Base-by-base conservation (phyloP, 2,888 invertebrate genomes). In the Tiphia femorata region DNA sequence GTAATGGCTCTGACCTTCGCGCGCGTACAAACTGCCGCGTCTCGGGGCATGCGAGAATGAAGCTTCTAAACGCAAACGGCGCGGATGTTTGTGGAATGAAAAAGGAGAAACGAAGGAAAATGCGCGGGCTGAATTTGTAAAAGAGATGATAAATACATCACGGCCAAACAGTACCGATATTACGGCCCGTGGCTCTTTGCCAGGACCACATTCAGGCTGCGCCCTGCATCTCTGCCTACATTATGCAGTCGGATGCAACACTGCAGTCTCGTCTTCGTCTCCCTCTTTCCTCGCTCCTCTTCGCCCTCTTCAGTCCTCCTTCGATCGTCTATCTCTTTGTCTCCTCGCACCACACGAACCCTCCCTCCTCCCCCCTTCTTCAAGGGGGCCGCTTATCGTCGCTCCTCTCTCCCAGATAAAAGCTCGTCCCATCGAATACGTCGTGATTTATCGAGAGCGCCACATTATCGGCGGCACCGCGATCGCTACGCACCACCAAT, bases 151-250 rank as follows among this genome's bases (percentile, higher is more conserved):
- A 67, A 67, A 72, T 73, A 61, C 42, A 74, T 67, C 67, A 62
- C 53, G 47, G 44, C 49, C 58, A 59, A 60, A 62, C 46, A 42
- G 53, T 60, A 57, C 64, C 67, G 70, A 72, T 62, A 76, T 67
- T 66, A 56, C 51, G 37, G 53, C 38, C n/a, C 43, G 47, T 75
- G 75, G 76, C 73, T 41, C 48, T 58, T 67, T 69, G 75, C 76
- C 74, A 73, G 52, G 52, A 42, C 62, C 49, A 27, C 16, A 47
- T 60, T 41, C n/a, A 27, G 42, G 7, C 35, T 29, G 40, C 19
- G 30, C 23, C 33, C 47, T 43, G 54, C 54, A 49, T 55, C 52
- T 66, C 61, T 51, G 21, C 42, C 47, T 55, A 58, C 61, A 66
- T 65, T 63, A 66, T 66, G 63, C 70, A 61, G 66, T 47, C 46